Conservation (phyloP, 2,888 invertebrate species). For the Lingula anatina region DNA sequence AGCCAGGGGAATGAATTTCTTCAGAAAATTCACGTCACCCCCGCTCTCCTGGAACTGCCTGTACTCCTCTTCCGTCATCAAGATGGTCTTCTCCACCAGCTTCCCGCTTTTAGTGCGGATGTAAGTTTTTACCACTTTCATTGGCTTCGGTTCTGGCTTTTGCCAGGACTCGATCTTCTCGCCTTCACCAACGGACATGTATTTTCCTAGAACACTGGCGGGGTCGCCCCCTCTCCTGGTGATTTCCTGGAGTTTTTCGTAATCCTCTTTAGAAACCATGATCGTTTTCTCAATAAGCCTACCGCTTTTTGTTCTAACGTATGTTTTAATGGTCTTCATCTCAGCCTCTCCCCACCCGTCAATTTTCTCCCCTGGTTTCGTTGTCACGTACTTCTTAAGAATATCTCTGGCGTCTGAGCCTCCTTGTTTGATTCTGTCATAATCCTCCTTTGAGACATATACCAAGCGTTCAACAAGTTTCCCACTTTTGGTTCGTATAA, state of each 20-base stretch:
- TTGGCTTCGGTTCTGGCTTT: conserved; percentile 31
- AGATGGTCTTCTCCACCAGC: conserved; percentile 45
- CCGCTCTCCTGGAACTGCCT: conserved; percentile 36
- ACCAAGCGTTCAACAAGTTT: conserved; percentile 41
- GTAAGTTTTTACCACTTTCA: conserved; percentile 43
- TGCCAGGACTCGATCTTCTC: conserved; percentile 41
- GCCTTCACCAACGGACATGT: conserved; percentile 40
- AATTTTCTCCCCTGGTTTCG: conserved; percentile 34
- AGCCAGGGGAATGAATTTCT: conserved; percentile 42
- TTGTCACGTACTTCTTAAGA: conserved; percentile 36
- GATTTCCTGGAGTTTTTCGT: conserved; percentile 39
- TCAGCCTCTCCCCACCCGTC: conserved; percentile 49
- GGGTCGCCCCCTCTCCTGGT: conserved; percentile 32
- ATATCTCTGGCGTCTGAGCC: conserved; percentile 29
- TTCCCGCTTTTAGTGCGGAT: conserved; percentile 49
- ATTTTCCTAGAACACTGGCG: conserved; percentile 40
- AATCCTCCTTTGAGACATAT: conserved; percentile 46
- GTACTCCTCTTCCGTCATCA: conserved; percentile 48
- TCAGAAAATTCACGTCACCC: conserved; percentile 42
- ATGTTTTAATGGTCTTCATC: conserved; percentile 48
- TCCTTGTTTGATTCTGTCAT: conserved; percentile 41
- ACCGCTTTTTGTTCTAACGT: conserved; percentile 48
- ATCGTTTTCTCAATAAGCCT: conserved; percentile 45
- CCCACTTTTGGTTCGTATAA: conserved; percentile 48
- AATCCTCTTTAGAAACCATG: conserved; percentile 46